Evolutionary conservation across 2,888 invertebrate genomes (phyloP), one percentile per base, ranked within the genome.

Genomic region (Rhagonycha lutea): DNA sequence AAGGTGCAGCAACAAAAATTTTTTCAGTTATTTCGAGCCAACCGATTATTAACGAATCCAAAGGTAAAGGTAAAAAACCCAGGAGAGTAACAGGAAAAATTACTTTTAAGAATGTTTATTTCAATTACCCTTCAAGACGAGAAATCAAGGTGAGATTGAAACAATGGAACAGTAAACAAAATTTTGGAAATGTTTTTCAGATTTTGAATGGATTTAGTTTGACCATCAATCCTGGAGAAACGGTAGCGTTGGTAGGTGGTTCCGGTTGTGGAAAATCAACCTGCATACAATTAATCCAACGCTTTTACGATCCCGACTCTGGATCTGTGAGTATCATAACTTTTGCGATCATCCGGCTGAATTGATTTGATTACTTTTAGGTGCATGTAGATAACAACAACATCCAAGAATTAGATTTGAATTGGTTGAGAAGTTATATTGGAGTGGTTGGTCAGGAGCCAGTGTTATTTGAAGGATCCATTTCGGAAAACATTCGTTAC

Each of bases 381-480:
- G 90, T 94, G 4, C 83, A 84, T 4, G 85, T 96, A 4, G 95
- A 95, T 83, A 92, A 91, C 0, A 86, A 89, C 61, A 90, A 95
- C 82, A 89, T 97, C 0, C 91, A 91, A 78, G 90, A 92, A 61
- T 86, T 97, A 12, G 95, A 96, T 81, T 89, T 96, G 3, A 90
- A 91, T 14, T 95, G 95, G 94, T 87, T 96, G 24, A 90, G 98
- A 32, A 89, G 90, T n/a, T 93, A 95, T 82, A 94, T 98, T 75
- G 97, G 96, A 0, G 92, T 97, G 8, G 97, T 98, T 1, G 95
- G 96, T 0, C 98, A 98, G 88, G 97, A 98, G 85, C 97, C 95
- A 0, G 92, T 96, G 5, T 89, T 98, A 10, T 98, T 98, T 86
- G 94, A 94, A 78, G 92, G 94, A 28, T 94, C 94, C 0, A 94